Evolutionary conservation across 2,888 invertebrate genomes (phyloP), one percentile per base, ranked within the genome.

Genomic region (Nemoura dubitans): DNA sequence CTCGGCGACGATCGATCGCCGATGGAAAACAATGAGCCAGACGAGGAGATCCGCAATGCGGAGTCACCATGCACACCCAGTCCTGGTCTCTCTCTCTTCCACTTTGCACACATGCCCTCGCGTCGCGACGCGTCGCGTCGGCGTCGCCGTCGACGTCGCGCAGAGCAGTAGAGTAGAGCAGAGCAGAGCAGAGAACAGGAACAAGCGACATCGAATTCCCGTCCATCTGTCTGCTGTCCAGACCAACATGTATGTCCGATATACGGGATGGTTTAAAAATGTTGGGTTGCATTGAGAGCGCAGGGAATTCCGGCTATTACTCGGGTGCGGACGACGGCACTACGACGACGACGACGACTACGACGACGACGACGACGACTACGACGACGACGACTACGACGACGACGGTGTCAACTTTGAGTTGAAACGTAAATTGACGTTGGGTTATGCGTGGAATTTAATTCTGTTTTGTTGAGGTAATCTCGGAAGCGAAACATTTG

Each of bases 11-110:
- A 84, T 84, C 84, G 84, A 84, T 84, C 76, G 27, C 76, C 84
- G 27, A 84, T 84, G 84, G 84, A 59, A 84, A 84, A 84, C 84
- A 84, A 84, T 84, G 84, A 84, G 76, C 21, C 59, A 84, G 84
- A 84, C 26, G 84, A 84, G 84, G 29, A 84, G 59, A 84, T 28
- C 84, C 84, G 84, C 84, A 84, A 84, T 84, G 84, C 84, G 76
- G 84, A 84, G 76, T 84, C 84, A n/a, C 28, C 59, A 84, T 59
- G 59, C 29, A 59, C 43, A 27, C 2, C 78, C 78, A 27, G 78
- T 81, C 81, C n/a, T 29, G 14, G 5, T 81, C 81, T 81, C 81
- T 30, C 81, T 81, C 81, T 81, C 81, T 28, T 81, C 0, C 30
- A n/a, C 81, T 81, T 59, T 59, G 59, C 59, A 59, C 59, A 59